A percentile compares a stretch with the other conserved stretches of the same genome.
Evolutionary conservation across 2,888 invertebrate genomes (phyloP).

Genomic region (Trachelus troglodyta): DNA sequence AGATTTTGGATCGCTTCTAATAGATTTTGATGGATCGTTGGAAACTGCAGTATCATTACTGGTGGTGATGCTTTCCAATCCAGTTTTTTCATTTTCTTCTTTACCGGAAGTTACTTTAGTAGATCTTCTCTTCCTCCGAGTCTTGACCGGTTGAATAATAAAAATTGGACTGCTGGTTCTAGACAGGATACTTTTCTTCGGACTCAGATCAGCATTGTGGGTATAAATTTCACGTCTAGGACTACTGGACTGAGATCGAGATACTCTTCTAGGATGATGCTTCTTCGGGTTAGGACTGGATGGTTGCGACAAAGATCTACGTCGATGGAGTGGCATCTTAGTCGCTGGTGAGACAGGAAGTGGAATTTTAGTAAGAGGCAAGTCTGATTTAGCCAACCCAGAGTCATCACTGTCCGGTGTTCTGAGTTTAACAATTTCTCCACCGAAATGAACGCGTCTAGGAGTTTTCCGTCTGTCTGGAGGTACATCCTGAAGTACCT

Average conservation of each 20-base stretch:
- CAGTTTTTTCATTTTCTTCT: not conserved
- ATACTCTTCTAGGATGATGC: slow-evolving; percentile 25
- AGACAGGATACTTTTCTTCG: slow-evolving; percentile 58
- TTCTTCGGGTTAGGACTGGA: slow-evolving; percentile 37
- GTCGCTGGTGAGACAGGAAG: slow-evolving; percentile 66
- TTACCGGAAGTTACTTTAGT: not conserved
- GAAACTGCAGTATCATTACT: slow-evolving; percentile 22
- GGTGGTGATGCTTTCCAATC: not conserved
- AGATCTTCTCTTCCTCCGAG: slow-evolving; percentile 14
- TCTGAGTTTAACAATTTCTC: slow-evolving; percentile 86
- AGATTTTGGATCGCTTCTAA: not conserved
- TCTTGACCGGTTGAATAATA: slow-evolving; percentile 8
- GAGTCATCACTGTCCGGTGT: slow-evolving; percentile 85
- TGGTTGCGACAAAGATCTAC: slow-evolving; percentile 18
- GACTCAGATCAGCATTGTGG: slow-evolving; percentile 57
- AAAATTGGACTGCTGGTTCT: slow-evolving; percentile 33
- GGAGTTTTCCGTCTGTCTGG: slow-evolving; percentile 69
- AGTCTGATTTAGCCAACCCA: slow-evolving; percentile 30
- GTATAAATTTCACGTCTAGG: slow-evolving; percentile 51
- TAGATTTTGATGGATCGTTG: not conserved
- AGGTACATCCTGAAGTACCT: slow-evolving; percentile 15
- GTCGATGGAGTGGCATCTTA: slow-evolving; percentile 51
- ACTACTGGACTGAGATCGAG: slow-evolving; percentile 49
- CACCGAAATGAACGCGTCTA: slow-evolving; percentile 85
- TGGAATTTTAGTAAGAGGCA: slow-evolving; percentile 63